Evolutionary conservation across 2,888 invertebrate species (phyloP).

Genomic region (Caenorhabditis sp.): DNA sequence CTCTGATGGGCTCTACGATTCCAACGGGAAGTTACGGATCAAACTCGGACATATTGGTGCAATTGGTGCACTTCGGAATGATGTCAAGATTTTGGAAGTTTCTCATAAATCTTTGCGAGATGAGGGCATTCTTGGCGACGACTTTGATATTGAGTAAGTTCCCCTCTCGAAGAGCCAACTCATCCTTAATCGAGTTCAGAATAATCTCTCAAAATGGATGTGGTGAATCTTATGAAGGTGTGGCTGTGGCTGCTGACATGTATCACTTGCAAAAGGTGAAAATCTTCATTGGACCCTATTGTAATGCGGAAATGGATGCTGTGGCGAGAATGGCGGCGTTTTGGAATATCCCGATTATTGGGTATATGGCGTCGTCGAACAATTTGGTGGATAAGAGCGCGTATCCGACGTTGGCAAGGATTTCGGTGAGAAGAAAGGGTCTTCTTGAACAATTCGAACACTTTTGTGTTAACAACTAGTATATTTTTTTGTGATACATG

Average conservation of each 20-base stretch:
- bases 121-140: slow-evolving; percentile 64
- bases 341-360: slow-evolving; percentile 69
- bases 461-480: too few species aligned
- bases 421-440: slow-evolving; percentile 31
- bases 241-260: slow-evolving; percentile 69
- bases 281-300: slow-evolving; percentile 68
- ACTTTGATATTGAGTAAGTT: slow-evolving; percentile 64
- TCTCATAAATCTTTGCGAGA: slow-evolving; percentile 60
- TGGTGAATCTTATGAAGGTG: slow-evolving; percentile 68
- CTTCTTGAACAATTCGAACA: too few species aligned
- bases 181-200: too few species aligned
- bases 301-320: slow-evolving; percentile 67
- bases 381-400: slow-evolving; percentile 56
- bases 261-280: slow-evolving; percentile 67
- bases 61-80: slow-evolving; percentile 64
- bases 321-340: slow-evolving; percentile 69
- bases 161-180: too few species aligned
- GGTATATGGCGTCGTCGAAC: slow-evolving; percentile 65
- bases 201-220: slow-evolving; percentile 64
- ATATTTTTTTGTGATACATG: too few species aligned
- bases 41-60: slow-evolving; percentile 69
- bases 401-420: slow-evolving; percentile 50
- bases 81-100: slow-evolving; percentile 60
- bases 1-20: slow-evolving; percentile 26
- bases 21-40: slow-evolving; percentile 43